phyloP scores from a whole-genome alignment of 2,797 vertebrate species.

The Salarias fasciatus region DNA sequence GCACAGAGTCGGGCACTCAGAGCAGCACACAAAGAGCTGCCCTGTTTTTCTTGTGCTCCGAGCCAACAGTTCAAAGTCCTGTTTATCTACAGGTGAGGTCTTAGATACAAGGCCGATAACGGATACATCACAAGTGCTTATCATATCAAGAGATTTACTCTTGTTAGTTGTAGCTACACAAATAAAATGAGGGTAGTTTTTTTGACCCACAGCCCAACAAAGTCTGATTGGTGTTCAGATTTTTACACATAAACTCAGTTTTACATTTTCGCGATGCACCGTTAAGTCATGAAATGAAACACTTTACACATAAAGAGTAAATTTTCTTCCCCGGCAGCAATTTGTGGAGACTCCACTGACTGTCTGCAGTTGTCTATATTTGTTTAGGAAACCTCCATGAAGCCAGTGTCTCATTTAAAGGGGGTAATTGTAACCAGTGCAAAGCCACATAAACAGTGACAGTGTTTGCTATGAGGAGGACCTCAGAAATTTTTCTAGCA shows the following conservation, averaged over 20 bases:
- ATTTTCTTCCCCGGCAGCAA: not conserved
- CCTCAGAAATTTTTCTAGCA: too few species aligned
- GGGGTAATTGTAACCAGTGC: not conserved
- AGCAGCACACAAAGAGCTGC: conserved; percentile 25
- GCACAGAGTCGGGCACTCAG: conserved; percentile 19
- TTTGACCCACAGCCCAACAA: not conserved
- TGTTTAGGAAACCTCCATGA: not conserved
- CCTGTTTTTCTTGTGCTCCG: conserved; percentile 40
- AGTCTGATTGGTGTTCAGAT: not conserved
- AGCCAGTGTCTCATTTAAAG: not conserved
- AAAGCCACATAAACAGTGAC: conserved; percentile 2
- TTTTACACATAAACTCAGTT: conserved; percentile 7
- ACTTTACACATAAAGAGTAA: not conserved
- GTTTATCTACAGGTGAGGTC: conserved; percentile 51
- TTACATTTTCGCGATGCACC: too few species aligned
- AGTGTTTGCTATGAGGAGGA: not conserved
- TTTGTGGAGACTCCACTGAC: not conserved
- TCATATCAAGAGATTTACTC: conserved; percentile 5
- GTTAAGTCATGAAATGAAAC: too few species aligned
- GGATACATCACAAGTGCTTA: conserved; percentile 23
- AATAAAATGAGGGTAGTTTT: conserved; percentile 24
- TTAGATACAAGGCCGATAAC: conserved; percentile 31
- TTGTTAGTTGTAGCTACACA: conserved; percentile 22
- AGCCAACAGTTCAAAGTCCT: conserved; percentile 63
- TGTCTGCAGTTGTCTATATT: not conserved